Evolutionary conservation across 2,888 invertebrate genomes (phyloP).

Genomic region (Drosophila pseudotalamancana): DNA sequence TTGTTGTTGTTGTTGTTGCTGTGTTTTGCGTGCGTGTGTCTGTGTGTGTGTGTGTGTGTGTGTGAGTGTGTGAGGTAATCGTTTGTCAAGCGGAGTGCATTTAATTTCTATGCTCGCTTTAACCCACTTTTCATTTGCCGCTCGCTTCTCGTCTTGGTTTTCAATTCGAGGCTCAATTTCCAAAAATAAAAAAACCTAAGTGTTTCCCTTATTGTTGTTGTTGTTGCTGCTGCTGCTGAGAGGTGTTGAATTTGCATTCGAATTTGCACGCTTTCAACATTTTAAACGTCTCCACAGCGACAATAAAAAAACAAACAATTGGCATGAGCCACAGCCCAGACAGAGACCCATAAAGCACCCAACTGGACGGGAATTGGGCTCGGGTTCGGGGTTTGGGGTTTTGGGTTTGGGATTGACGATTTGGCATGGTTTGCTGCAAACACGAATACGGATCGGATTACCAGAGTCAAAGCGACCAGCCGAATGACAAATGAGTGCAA

Average conservation of each 20-base stretch:
- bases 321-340: slow-evolving; percentile 64
- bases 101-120: slow-evolving; percentile 71
- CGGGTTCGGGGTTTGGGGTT: neutral
- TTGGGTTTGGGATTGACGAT: slow-evolving; percentile 2
- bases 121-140: slow-evolving; percentile 65
- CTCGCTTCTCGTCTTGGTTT: slow-evolving; percentile 70
- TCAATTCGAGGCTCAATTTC: slow-evolving; percentile 72
- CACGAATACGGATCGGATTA: slow-evolving; percentile 62
- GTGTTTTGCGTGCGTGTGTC: slow-evolving; percentile 13
- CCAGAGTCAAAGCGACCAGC: slow-evolving; percentile 49
- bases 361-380: slow-evolving; percentile 12
- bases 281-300: slow-evolving; percentile 44
- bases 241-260: slow-evolving; percentile 77
- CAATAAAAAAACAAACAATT: slow-evolving; percentile 69
- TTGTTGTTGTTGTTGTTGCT: too few relatives aligned
- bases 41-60: slow-evolving; percentile 22
- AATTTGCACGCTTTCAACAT: slow-evolving; percentile 78
- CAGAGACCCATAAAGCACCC: slow-evolving; percentile 16
- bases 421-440: slow-evolving; percentile 28
- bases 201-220: slow-evolving; percentile 27
- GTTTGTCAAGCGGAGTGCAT: slow-evolving; percentile 31
- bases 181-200: slow-evolving; percentile 47
- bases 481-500: slow-evolving; percentile 69
- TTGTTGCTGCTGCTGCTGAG: slow-evolving; percentile 33
- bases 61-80: slow-evolving; percentile 59